Evolutionary conservation across 2,113 vertebrate genomes (phyloP), one percentile per base, ranked within the genome.

Genomic region (Tragelaphus scriptus): DNA sequence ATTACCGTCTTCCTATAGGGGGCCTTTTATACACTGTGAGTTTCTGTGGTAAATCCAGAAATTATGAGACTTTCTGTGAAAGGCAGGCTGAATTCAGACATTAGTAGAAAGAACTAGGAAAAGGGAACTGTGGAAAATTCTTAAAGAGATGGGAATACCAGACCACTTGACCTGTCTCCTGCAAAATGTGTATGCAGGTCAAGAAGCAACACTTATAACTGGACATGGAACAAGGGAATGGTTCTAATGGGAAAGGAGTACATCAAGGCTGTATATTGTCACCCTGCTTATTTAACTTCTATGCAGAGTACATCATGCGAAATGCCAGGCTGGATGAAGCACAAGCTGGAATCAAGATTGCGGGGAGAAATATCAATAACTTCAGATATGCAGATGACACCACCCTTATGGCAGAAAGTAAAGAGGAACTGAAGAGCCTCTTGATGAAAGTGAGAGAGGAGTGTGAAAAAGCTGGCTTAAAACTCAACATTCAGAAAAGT

Each of bases 41-140:
- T 49, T 82, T 85, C 96, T 95, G 94, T 63, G 91, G 92, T 17
- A 3, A 71, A 86, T 88, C 82, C 88, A 81, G 80, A 65, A 97
- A 61, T 87, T 56, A 58, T 59, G 47, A 59, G 55, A 28, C 65
- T 90, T 58, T 36, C 86, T 87, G 94, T 95, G 36, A 97, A 77
- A 88, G 77, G 94, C 0, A 85, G 36, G 49, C 26, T 36, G 90
- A 4, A 7, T 85, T 55, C 3, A 86, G 92, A 59, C 6, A 0
- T 68, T 47, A 11, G 32, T 6, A 44, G 68, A 71, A 71, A 71
- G 68, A 40, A 23, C n/a, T 40, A 23, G n/a, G 19, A 71, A 40
- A 13, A 71, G 19, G 19, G n/a, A 23, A 40, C 68, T 40, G n/a
- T 71, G 68, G 19, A 71, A 40, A 40, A 71, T 40, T 71, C n/a